Conservation (phyloP, 2,888 invertebrate genomes). For the Platynereis dumerilii region DNA sequence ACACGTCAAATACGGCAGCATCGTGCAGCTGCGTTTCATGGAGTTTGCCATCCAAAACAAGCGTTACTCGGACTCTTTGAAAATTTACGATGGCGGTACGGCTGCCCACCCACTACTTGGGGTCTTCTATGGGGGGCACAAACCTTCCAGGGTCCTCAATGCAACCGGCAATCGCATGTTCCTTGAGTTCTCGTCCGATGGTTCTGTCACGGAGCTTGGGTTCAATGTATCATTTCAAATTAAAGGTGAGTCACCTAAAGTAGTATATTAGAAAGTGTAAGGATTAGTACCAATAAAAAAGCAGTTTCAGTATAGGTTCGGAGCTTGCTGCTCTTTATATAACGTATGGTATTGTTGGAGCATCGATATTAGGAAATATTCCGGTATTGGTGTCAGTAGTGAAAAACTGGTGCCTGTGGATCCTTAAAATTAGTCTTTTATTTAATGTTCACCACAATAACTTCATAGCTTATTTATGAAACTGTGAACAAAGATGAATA, state of each 20-base stretch:
- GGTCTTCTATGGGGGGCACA: constrained; percentile 37
- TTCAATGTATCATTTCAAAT: constrained; percentile 48
- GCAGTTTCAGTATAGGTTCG: too few species aligned
- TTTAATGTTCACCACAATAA: too few species aligned
- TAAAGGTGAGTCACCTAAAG: constrained; percentile 42
- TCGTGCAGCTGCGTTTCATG: constrained; percentile 41
- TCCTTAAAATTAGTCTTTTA: too few species aligned
- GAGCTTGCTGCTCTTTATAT: too few species aligned
- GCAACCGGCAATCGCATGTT: constrained; percentile 41
- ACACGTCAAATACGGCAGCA: constrained; percentile 27
- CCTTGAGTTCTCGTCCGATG: constrained; percentile 40
- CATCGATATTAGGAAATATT: too few species aligned
- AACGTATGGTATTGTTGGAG: too few species aligned
- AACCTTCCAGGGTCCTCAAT: constrained; percentile 39
- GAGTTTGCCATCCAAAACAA: constrained; percentile 31
- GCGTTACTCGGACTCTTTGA: constrained; percentile 39
- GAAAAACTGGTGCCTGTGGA: too few species aligned
- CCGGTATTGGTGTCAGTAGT: too few species aligned
- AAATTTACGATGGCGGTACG: constrained; percentile 45
- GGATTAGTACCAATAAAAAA: too few species aligned
- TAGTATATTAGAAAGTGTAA: too few species aligned
- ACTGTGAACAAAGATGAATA: too few species aligned
- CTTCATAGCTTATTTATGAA: too few species aligned
- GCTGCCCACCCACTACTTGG: constrained; percentile 35
- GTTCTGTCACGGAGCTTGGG: constrained; percentile 33